Base-by-base conservation (phyloP, 2,797 vertebrate species). In the Pitangus sulphuratus region DNA sequence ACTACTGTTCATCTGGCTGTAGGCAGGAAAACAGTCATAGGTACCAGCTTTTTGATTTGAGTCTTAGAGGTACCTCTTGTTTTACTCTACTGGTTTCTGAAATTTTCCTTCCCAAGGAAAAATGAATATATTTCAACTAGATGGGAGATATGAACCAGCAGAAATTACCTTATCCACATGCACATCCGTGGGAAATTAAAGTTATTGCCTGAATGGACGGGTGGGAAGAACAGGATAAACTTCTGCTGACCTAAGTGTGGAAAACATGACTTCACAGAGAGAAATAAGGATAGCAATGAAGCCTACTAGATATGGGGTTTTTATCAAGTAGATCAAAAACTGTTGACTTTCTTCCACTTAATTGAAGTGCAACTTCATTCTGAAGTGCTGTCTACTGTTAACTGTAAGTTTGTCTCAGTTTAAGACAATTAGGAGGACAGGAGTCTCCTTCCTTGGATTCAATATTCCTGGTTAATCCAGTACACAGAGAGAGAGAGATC, bases 221-320 rank as follows among this genome's bases (percentile, higher is more conserved):
- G 12, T 62, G 15, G 20, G 40, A 39, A 80, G 25, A 62, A 33
- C 12, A 35, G 25, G 21, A 86, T 37, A 62, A 83, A 61, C 2
- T 62, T 90, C 54, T 53, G 4, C 60, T 83, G 33, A 64, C 30
- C 11, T 37, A 33, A 61, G 8, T 17, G 10, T 4, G 8, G 30
- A 45, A 15, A 70, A 24, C 4, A 18, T 42, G 8, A 40, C 13
- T 60, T 83, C 54, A 39, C 42, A 26, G 14, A 37, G 33, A 71
- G 51, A 89, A 21, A 16, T 19, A 15, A 57, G 4, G 12, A 31
- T 11, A 13, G 14, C 8, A 64, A 14, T 21, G 26, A 84, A 83
- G 4, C 22, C 25, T 45, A 26, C 5, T 44, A 30, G 13, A 31
- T 4, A 4, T 33, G 0, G 1, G 3, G 1, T 14, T 81, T 64